These are phyloP conservation scores for Stichopus horrens DNA, from an alignment of 53 echinoderm and acorn worm species.

Conservation along the genomic window DNA sequence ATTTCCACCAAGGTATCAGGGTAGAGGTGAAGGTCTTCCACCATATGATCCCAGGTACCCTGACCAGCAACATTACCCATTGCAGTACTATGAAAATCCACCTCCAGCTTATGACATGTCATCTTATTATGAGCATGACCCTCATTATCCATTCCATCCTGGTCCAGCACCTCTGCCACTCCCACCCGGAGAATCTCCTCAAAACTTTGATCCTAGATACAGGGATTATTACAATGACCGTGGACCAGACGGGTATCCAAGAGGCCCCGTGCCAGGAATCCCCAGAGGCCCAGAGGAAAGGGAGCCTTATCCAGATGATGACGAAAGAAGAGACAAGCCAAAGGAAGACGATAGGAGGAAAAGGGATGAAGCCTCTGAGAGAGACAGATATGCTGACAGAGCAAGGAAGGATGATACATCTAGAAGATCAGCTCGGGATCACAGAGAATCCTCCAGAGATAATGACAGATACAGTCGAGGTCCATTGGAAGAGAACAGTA, in stretches of 20 bases:
- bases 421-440: conserved; percentile 12
- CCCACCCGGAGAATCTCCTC: conserved; percentile 49
- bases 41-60: conserved; percentile 48
- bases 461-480: conserved; percentile 56
- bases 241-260: conserved; percentile 19
- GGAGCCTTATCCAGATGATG: conserved; percentile 32
- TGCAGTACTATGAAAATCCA: conserved; percentile 22
- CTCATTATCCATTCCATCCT: conserved; percentile 20
- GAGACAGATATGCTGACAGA: conserved; percentile 29
- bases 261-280: conserved; percentile 27
- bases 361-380: conserved; percentile 36
- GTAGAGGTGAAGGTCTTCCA: conserved; percentile 20
- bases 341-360: conserved; percentile 38
- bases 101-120: conserved; percentile 5
- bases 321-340: conserved; percentile 18
- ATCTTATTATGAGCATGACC: conserved; percentile 38
- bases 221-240: conserved; percentile 9
- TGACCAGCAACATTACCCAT: conserved; percentile 41
- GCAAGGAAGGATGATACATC: background rate
- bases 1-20: conserved; percentile 41
- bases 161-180: conserved; percentile 22
- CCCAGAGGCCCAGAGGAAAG: conserved; percentile 37
- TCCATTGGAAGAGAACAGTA: conserved; percentile 36
- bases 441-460: conserved; percentile 10
- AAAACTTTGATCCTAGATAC: conserved; percentile 12